A percentile compares a stretch with the other conserved stretches of the same genome.
These are phyloP conservation scores for Stenoptilia bipunctidactyla DNA, from an alignment of 2,888 invertebrate species.

Conservation along the genomic window DNA sequence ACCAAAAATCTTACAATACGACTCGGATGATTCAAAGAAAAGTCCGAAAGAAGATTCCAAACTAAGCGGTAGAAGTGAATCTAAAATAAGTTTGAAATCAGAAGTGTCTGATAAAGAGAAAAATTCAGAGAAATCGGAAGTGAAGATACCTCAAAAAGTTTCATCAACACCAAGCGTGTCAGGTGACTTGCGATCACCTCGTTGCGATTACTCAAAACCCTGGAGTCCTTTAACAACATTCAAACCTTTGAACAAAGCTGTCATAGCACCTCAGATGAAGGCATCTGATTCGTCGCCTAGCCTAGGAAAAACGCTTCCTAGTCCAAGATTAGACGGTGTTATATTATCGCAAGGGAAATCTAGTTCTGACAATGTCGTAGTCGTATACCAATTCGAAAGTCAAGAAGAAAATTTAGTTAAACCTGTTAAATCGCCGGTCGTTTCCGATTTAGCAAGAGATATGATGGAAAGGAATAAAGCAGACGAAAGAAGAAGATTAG, in stretches of 20 bases:
- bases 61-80: conserved; percentile 19
- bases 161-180: conserved; percentile 42
- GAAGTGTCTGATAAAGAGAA: conserved; percentile 20
- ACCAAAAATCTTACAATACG: conserved; percentile 28
- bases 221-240: conserved; percentile 51
- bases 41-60: conserved; percentile 24
- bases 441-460: conserved; percentile 48
- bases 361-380: conserved; percentile 53
- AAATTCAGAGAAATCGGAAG: too few species aligned
- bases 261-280: conserved; percentile 33
- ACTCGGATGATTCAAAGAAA: conserved; percentile 44
- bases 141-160: conserved; percentile 39
- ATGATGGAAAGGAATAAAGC: conserved; percentile 51
- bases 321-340: conserved; percentile 55
- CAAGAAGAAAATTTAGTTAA: conserved; percentile 38
- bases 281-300: conserved; percentile 44
- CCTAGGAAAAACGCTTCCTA: conserved; percentile 37
- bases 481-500: conserved; percentile 51
- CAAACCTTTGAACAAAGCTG: conserved; percentile 38
- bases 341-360: conserved; percentile 60
- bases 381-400: conserved; percentile 58
- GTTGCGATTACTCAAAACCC: conserved; percentile 38
- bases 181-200: conserved; percentile 39
- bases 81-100: conserved; percentile 23
- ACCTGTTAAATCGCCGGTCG: conserved; percentile 42